These are phyloP conservation scores for Gambusia affinis DNA, from an alignment of 2,113 vertebrate species.

Conservation along the genomic window DNA sequence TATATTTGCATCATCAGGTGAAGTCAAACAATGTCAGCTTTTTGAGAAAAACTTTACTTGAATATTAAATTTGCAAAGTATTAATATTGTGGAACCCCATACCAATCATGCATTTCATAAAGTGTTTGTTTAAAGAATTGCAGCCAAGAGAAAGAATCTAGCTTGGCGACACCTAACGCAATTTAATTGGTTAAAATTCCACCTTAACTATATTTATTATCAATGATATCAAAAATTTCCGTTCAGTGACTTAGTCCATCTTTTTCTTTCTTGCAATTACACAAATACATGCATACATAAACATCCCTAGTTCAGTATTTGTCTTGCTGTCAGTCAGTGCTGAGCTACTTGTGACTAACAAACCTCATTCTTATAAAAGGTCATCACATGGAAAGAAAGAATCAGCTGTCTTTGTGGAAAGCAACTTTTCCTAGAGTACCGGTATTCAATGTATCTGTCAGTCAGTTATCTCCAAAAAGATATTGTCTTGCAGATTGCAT, in stretches of 20 bases:
- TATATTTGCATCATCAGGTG: too few relatives aligned
- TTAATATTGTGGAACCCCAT: too few relatives aligned
- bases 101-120: too few relatives aligned
- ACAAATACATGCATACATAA: constrained; percentile 5
- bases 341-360: constrained; percentile 75
- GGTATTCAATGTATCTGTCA: constrained; percentile 55
- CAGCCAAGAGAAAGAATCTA: constrained; percentile 49
- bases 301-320: constrained; percentile 64
- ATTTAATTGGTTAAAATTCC: constrained; percentile 60
- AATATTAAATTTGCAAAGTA: too few relatives aligned
- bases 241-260: constrained; percentile 3
- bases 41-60: too few relatives aligned
- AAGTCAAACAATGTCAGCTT: too few relatives aligned
- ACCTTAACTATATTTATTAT: constrained; percentile 62
- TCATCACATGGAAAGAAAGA: constrained; percentile 57
- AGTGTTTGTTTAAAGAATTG: too few relatives aligned
- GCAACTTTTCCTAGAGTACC: constrained; percentile 61
- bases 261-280: background rate
- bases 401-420: constrained; percentile 72
- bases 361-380: constrained; percentile 63
- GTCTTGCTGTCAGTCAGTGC: constrained; percentile 70
- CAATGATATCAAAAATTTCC: constrained; percentile 33
- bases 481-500: background rate
- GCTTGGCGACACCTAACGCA: constrained; percentile 52
- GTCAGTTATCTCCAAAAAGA: constrained; percentile 46